These are phyloP conservation scores for Pantherophis vulpinus DNA, from an alignment of 2,797 vertebrate species.

Conservation along the genomic window DNA sequence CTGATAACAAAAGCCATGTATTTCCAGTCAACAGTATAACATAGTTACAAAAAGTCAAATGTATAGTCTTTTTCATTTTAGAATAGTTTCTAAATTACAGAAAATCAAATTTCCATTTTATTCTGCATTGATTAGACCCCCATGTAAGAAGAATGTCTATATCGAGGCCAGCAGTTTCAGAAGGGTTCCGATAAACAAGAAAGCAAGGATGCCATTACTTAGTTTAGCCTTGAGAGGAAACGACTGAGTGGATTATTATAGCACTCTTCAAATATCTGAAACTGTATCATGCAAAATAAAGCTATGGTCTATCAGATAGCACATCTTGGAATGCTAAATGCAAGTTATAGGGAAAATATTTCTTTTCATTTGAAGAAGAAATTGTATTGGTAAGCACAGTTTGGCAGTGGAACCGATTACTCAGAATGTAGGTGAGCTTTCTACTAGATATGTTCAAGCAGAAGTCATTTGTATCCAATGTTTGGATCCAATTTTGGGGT, in stretches of 20 bases:
- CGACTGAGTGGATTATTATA: neutral
- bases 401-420: neutral
- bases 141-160: neutral
- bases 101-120: neutral
- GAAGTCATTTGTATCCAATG: neutral
- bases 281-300: neutral
- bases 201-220: neutral
- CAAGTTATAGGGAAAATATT: neutral
- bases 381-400: neutral
- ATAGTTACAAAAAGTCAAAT: neutral
- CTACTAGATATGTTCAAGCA: neutral
- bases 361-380: neutral
- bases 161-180: neutral
- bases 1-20: neutral
- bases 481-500: neutral
- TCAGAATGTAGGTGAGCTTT: neutral
- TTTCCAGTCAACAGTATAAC: neutral
- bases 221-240: neutral
- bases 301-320: neutral
- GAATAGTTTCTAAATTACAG: neutral
- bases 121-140: neutral
- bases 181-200: neutral
- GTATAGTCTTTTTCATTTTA: neutral
- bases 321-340: neutral
- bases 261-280: neutral